Conservation (phyloP, 2,113 vertebrate species). For the Heteronetta atricapilla region DNA sequence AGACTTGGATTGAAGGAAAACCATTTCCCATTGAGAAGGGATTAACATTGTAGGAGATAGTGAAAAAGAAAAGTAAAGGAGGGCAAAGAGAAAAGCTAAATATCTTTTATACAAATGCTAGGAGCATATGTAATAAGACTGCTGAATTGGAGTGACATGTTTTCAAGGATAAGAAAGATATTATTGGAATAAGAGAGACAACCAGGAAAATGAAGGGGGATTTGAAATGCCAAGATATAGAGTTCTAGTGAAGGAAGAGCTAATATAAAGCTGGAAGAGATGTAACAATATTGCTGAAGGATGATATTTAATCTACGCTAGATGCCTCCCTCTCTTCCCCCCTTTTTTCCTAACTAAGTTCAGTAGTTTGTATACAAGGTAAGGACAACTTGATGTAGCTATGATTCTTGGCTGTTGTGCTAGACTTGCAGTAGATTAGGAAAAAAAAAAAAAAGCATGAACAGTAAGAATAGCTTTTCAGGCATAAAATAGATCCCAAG, state of each 20-base stretch:
- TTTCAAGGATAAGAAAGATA: conserved; percentile 76
- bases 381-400: not conserved
- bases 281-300: conserved; percentile 61
- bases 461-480: not conserved
- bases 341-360: not conserved
- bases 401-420: not conserved
- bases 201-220: conserved; percentile 72
- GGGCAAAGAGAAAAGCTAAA: conserved; percentile 71
- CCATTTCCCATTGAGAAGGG: conserved; percentile 68
- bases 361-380: not conserved
- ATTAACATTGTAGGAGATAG: conserved; percentile 72
- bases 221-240: conserved; percentile 73
- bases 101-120: conserved; percentile 73
- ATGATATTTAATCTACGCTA: conserved; percentile 37
- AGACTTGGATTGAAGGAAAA: conserved; percentile 62
- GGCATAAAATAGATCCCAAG: not conserved
- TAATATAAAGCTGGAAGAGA: conserved; percentile 61
- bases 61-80: conserved; percentile 70
- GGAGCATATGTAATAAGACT: conserved; percentile 69
- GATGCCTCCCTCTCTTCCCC: not conserved
- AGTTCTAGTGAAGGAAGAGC: conserved; percentile 67
- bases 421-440: not conserved
- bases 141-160: conserved; percentile 72
- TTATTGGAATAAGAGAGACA: conserved; percentile 75
- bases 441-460: not conserved